Base-by-base conservation (phyloP, 2,888 invertebrate genomes). In the Lomographa bimaculata region DNA sequence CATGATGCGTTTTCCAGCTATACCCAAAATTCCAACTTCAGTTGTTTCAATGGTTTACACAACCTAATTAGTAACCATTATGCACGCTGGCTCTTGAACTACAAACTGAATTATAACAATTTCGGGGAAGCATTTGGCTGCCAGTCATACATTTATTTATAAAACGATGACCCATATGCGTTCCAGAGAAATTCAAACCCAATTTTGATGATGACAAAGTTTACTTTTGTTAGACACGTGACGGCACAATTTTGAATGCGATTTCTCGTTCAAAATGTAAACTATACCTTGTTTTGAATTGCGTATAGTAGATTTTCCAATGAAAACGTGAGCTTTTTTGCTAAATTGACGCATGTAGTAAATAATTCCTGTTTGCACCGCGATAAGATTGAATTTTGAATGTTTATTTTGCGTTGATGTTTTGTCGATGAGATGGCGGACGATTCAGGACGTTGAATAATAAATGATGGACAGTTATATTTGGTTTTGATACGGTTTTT, bases 141-240 rank as follows among this genome's bases (percentile, higher is more conserved):
- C 28, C n/a, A 36, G 37, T 35, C 46, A 44, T 41, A 42, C 36
- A 40, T 26, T 50, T 50, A 50, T 50, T 46, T 36, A 50, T 44
- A 50, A 33, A 30, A 28, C 36, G 14, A 42, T 37, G 44, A 50
- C 46, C 46, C 44, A 50, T 34, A 30, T 23, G 5, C 10, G 21
- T n/a, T n/a, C 17, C 32, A 30, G 9, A 0, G 7, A 7, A 42
- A 32, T 27, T 14, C 14, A 23, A 5, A 32, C 26, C 30, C 7
- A 32, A 27, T 23, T 12, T 2, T 2, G 18, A 21, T n/a, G 1
- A 7, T 0, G 2, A 11, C 20, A 29, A 21, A 25, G 41, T 16
- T 7, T 25, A 35, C 12, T 29, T 30, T 20, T 4, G 11, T 17
- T 8, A 1, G 3, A 36, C 16, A 21, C 35, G 7, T 14, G 9